Evolutionary conservation across 1,140 invertebrate species (phyloP).

Genomic region (Drosophila insularis): DNA sequence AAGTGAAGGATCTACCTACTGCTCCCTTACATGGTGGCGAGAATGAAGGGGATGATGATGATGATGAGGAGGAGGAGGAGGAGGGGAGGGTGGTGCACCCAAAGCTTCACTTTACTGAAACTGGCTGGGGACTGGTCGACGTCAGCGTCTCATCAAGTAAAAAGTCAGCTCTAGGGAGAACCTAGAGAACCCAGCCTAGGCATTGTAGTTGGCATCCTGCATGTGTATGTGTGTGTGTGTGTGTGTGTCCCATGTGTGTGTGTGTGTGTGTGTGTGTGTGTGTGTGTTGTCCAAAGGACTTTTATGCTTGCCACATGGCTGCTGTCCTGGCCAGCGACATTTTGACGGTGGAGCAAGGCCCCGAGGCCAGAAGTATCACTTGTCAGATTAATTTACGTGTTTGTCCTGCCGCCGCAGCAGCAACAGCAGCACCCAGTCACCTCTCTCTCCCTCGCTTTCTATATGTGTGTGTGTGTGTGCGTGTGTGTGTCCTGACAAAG

Average conservation of each 20-base stretch:
- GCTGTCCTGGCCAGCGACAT: slow-evolving; percentile 74
- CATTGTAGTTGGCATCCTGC: slow-evolving; percentile 51
- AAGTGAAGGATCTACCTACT: slow-evolving; percentile 48
- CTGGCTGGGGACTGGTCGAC: slow-evolving; percentile 32
- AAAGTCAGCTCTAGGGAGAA: slow-evolving; percentile 57
- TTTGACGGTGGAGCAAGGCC: slow-evolving; percentile 59
- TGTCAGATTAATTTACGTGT: slow-evolving; percentile 79
- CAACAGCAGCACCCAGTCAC: slow-evolving; percentile 41
- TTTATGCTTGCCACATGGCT: slow-evolving; percentile 78
- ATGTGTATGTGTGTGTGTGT: background rate
- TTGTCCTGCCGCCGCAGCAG: slow-evolving; percentile 68
- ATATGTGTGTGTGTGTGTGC: slow-evolving; percentile 13
- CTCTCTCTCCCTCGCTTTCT: slow-evolving; percentile 3
- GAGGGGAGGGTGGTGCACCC: background rate
- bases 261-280: slow-evolving; percentile 27
- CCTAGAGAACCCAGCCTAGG: slow-evolving; percentile 33
- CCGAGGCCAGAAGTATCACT: slow-evolving; percentile 77
- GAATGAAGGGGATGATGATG: too few relatives aligned
- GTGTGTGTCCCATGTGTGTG: background rate
- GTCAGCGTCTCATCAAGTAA: slow-evolving; percentile 75
- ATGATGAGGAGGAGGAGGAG: background rate
- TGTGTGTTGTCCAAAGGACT: slow-evolving; percentile 68
- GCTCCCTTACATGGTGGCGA: too few relatives aligned
- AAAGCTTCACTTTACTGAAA: slow-evolving; percentile 29
- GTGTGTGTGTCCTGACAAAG: slow-evolving; percentile 53